Base-by-base conservation (phyloP, 2,797 vertebrate genomes). In the Argya squamiceps region DNA sequence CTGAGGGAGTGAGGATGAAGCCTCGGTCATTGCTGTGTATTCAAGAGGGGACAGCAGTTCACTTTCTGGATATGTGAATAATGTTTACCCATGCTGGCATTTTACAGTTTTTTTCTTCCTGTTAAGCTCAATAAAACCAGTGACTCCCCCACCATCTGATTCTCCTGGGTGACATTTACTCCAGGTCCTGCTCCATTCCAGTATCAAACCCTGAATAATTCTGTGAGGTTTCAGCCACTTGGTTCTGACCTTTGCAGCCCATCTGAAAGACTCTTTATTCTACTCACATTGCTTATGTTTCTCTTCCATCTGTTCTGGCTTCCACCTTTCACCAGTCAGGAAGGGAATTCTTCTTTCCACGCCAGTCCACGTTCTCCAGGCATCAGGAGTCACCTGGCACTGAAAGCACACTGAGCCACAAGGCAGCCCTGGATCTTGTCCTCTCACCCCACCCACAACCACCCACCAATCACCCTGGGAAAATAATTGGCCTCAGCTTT, bases 81-180 rank as follows among this genome's bases (percentile, higher is more conserved):
- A 89, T 89, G 49, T 95, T 97, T 96, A 96, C 92, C 77, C 67
- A 94, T 15, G 2, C 0, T 63, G 86, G 60, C 86, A 87, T 93
- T 95, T 96, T 97, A 95, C 80, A 67, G 93, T 92, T 88, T 44
- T 92, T 92, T 96, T 91, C 96, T 89, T 85, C 82, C 94, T 84
- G 85, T 74, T 63, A 4, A 24, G 70, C 59, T 76, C 93, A 67
- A 76, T 90, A 92, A 96, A 52, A 15, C 1, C 85, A 44, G 69
- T 26, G 77, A 82, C 49, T 84, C 55, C 26, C 36, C 88, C 59
- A 63, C 36, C 59, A 92, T 10, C 55, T 19, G n/a, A 22, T 52
- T 69, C 63, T 73, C 39, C 94, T 64, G 60, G 55, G 52, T 56
- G 90, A 82, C 59, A 49, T 58, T 91, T 76, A 30, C 81, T 64